Percentiles rank a stretch among this genome's conserved stretches.
These are phyloP conservation scores for Epizoanthus stellaris DNA, from an alignment of 92 coral and sea anemone genomes.

Conservation along the genomic window DNA sequence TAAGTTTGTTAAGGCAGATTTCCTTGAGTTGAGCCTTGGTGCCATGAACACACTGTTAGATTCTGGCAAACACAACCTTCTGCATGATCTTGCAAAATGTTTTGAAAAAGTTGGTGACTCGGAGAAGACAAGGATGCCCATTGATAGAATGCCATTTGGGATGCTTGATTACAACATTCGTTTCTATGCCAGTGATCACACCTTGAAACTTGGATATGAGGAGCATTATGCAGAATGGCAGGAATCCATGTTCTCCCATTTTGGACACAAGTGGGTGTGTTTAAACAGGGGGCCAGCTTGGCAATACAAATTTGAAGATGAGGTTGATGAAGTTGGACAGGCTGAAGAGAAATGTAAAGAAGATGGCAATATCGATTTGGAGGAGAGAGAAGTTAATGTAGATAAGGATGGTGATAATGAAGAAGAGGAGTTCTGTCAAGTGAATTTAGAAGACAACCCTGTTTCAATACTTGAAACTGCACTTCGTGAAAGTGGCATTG, in stretches of 20 bases:
- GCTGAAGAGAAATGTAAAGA: too few relatives aligned
- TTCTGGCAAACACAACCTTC: conserved; percentile 45
- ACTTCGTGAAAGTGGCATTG: too few relatives aligned
- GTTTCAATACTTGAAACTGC: too few relatives aligned
- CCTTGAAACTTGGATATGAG: conserved; percentile 60
- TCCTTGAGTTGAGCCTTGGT: conserved; percentile 20
- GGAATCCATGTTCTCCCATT: conserved; percentile 70
- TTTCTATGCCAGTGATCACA: conserved; percentile 42
- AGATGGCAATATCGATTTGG: too few relatives aligned
- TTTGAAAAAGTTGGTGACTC: conserved; percentile 29
- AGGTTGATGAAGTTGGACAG: background rate
- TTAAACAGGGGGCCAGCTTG: conserved; percentile 71
- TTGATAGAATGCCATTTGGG: conserved; percentile 74
- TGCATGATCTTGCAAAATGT: conserved; percentile 42
- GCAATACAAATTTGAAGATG: conserved; percentile 57
- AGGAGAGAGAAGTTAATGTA: too few relatives aligned
- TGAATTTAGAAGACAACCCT: too few relatives aligned
- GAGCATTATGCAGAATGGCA: conserved; percentile 63
- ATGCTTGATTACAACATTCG: conserved; percentile 62
- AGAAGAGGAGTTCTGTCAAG: too few relatives aligned
- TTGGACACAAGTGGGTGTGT: conserved; percentile 72
- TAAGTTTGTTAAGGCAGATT: conserved; percentile 32
- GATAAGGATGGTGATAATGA: too few relatives aligned
- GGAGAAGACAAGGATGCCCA: conserved; percentile 57
- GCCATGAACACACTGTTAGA: conserved; percentile 38